Evolutionary conservation across 2,888 invertebrate genomes (phyloP).

Genomic region (Ormyrus rosae): DNA sequence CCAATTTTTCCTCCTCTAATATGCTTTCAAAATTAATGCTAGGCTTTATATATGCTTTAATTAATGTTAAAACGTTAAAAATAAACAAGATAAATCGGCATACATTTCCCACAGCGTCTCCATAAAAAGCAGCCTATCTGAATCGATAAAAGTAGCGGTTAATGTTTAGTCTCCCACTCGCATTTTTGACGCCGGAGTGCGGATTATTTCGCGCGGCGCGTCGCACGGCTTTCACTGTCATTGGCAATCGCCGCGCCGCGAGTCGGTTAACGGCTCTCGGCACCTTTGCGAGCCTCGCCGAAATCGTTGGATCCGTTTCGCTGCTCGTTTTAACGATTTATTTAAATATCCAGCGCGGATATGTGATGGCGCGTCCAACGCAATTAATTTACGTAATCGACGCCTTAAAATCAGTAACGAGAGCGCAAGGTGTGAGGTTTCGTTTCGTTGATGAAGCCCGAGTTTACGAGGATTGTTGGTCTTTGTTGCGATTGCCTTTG

Average conservation of each 20-base stretch:
- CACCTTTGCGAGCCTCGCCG: conserved; percentile 8
- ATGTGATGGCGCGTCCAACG: too few species aligned
- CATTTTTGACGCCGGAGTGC: not conserved
- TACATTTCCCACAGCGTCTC: not conserved
- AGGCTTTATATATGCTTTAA: too few species aligned
- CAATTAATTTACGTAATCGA: conserved; percentile 47
- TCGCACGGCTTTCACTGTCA: conserved; percentile 50
- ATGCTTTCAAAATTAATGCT: too few species aligned
- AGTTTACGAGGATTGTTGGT: too few species aligned
- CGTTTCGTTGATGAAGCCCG: too few species aligned
- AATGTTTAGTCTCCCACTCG: conserved; percentile 27
- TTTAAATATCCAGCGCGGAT: conserved; percentile 14
- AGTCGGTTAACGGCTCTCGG: not conserved
- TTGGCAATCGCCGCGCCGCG: conserved; percentile 42
- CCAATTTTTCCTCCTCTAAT: too few species aligned
- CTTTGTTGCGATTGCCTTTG: too few species aligned
- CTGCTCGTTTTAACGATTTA: conserved; percentile 34
- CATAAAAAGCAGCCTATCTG: not conserved
- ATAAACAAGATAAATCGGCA: too few species aligned
- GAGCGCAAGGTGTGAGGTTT: not conserved
- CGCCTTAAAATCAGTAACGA: not conserved
- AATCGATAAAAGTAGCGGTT: conserved; percentile 13
- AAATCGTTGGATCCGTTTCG: conserved; percentile 33
- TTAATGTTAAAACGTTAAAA: too few species aligned
- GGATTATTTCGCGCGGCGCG: conserved; percentile 10